These are phyloP conservation scores for Argyresthia albistria DNA, from an alignment of 2,888 invertebrate genomes.

Conservation along the genomic window DNA sequence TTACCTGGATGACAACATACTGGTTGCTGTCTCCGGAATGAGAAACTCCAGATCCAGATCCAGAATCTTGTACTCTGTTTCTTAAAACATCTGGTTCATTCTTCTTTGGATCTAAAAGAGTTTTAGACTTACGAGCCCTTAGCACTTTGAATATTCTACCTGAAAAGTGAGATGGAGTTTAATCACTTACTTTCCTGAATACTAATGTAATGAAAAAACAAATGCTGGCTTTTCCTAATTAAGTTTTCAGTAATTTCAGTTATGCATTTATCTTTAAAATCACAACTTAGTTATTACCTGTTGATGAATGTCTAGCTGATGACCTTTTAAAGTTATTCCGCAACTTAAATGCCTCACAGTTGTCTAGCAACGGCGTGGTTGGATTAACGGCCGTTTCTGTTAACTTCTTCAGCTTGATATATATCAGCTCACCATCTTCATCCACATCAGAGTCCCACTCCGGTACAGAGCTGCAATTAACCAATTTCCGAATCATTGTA, in stretches of 20 bases:
- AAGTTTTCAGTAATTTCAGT: too few species aligned
- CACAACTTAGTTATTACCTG: constrained; percentile 28
- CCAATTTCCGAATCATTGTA: constrained; percentile 10
- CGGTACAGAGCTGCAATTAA: constrained; percentile 68
- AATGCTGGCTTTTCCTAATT: too few species aligned
- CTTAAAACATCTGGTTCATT: not conserved
- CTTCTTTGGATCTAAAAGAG: not conserved
- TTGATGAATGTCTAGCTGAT: constrained; percentile 51
- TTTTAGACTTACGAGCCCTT: constrained; percentile 39
- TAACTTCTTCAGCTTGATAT: constrained; percentile 67
- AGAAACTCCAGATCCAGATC: not conserved
- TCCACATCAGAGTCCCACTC: constrained; percentile 79
- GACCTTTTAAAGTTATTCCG: constrained; percentile 59
- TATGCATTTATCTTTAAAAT: not conserved
- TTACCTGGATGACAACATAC: constrained; percentile 41
- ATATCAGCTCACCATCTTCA: constrained; percentile 78
- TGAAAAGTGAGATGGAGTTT: constrained; percentile 15
- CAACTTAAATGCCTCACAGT: constrained; percentile 52
- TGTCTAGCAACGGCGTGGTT: constrained; percentile 46
- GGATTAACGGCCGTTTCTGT: constrained; percentile 18
- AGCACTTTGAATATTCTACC: constrained; percentile 57
- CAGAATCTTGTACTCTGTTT: not conserved
- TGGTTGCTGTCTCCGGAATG: constrained; percentile 24
- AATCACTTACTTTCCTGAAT: not conserved
- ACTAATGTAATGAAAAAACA: not conserved